phyloP scores from a whole-genome alignment of 2,888 invertebrate genomes.

The Xanthia togata region DNA sequence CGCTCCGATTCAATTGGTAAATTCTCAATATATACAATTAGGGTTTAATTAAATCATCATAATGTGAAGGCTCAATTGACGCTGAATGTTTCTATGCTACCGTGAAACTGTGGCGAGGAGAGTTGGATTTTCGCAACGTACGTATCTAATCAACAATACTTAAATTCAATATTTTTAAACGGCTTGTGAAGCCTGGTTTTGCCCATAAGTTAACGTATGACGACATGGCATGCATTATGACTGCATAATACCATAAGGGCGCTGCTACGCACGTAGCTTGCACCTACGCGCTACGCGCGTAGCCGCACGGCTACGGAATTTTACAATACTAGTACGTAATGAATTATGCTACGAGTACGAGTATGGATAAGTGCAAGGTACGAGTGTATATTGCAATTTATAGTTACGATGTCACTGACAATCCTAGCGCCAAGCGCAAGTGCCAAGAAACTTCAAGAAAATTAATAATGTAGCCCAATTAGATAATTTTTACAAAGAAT shows the following conservation, averaged over 20 bases:
- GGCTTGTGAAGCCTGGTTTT: background rate
- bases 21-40: conserved; percentile 47
- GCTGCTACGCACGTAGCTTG: conserved; percentile 25
- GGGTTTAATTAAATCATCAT: conserved; percentile 30
- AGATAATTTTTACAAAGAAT: background rate
- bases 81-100: conserved; percentile 3
- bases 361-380: background rate
- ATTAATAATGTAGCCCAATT: conserved; percentile 1
- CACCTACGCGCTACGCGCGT: conserved; percentile 22
- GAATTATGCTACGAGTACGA: background rate
- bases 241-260: background rate
- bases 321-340: background rate
- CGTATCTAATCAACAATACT: background rate
- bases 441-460: background rate
- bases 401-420: background rate
- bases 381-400: background rate
- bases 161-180: background rate
- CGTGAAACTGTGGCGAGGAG: background rate
- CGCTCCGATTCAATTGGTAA: conserved; percentile 54
- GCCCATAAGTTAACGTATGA: background rate
- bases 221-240: conserved; percentile 10
- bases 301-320: background rate
- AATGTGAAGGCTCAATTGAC: conserved; percentile 7
- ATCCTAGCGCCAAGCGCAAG: background rate
- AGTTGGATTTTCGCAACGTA: background rate